Base-by-base conservation (phyloP, 2,888 invertebrate genomes). In the Kuschelorhynchus macadamiae region DNA sequence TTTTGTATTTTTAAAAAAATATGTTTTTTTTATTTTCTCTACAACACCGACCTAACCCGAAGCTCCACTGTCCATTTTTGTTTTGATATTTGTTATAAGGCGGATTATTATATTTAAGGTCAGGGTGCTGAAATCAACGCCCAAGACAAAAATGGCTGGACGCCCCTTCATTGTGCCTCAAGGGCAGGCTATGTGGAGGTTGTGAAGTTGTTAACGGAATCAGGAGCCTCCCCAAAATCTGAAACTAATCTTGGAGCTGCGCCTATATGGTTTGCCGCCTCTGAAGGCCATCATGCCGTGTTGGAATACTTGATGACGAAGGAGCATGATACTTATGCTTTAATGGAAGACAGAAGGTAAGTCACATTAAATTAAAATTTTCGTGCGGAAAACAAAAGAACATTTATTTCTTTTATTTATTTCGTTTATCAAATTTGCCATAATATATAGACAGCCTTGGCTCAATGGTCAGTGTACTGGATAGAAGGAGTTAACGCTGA, bases 71-170 rank as follows among this genome's bases (percentile, higher is more conserved):
- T n/a, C n/a, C n/a, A n/a, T n/a, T n/a, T n/a, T n/a, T n/a, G n/a
- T n/a, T n/a, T n/a, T n/a, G n/a, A n/a, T n/a, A n/a, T n/a, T n/a
- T n/a, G n/a, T n/a, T n/a, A n/a, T n/a, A n/a, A n/a, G n/a, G n/a
- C n/a, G n/a, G n/a, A n/a, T n/a, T n/a, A 25, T 7, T 5, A 25
- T 25, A 25, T 62, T 74, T 33, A 71, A 83, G 83, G 98, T 52
- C 99, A 99, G 87, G 99, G 98, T 55, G 97, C 97, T 30, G 98
- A 98, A 86, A 98, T 99, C 79, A 98, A 98, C 82, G 95, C 96
- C 12, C 95, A 95, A 66, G 98, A 99, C 83, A 96, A 94, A 85
- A 97, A 96, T 81, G 95, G 96, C 50, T 97, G 97, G 97, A 97
- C 97, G 21, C 92, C 97, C 33, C 85, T 98, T 75, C 97, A 98